Percentiles rank a stretch among this genome's conserved stretches.
phyloP scores from a whole-genome alignment of 2,113 vertebrate genomes.

The Grallaria varia region DNA sequence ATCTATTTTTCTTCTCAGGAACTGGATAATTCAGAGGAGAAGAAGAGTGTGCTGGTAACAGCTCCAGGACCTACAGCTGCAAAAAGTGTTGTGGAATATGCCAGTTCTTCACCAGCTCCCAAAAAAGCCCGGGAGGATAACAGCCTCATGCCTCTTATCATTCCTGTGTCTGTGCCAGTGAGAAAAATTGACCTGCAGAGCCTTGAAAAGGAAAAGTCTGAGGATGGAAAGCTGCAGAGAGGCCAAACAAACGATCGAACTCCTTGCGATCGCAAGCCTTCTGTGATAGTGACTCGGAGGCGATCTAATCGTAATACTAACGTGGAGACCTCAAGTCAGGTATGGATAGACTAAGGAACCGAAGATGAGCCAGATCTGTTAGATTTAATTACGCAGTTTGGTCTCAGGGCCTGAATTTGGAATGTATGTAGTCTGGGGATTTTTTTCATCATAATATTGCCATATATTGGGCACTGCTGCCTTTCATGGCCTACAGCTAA shows the following conservation, averaged over 20 bases:
- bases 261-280: slow-evolving; percentile 82
- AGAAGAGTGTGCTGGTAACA: slow-evolving; percentile 62
- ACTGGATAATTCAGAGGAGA: slow-evolving; percentile 66
- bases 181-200: slow-evolving; percentile 76
- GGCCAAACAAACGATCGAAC: slow-evolving; percentile 70
- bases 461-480: neutral
- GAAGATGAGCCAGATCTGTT: neutral
- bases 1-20: slow-evolving; percentile 52
- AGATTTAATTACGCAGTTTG: neutral
- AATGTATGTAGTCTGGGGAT: neutral
- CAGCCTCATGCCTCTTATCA: slow-evolving; percentile 88
- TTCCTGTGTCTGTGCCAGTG: slow-evolving; percentile 96
- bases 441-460: neutral
- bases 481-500: neutral
- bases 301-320: slow-evolving; percentile 84
- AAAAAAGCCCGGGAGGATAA: slow-evolving; percentile 85
- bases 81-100: slow-evolving; percentile 72
- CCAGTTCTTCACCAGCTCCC: slow-evolving; percentile 58
- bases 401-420: neutral
- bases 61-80: slow-evolving; percentile 44
- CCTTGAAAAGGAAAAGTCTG: slow-evolving; percentile 72
- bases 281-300: slow-evolving; percentile 92
- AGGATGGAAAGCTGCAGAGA: slow-evolving; percentile 74
- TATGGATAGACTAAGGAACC: slow-evolving; percentile 38
- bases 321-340: slow-evolving; percentile 83